These are phyloP conservation scores for Alaudala cheleensis DNA, from an alignment of 2,113 vertebrate species.

Conservation along the genomic window DNA sequence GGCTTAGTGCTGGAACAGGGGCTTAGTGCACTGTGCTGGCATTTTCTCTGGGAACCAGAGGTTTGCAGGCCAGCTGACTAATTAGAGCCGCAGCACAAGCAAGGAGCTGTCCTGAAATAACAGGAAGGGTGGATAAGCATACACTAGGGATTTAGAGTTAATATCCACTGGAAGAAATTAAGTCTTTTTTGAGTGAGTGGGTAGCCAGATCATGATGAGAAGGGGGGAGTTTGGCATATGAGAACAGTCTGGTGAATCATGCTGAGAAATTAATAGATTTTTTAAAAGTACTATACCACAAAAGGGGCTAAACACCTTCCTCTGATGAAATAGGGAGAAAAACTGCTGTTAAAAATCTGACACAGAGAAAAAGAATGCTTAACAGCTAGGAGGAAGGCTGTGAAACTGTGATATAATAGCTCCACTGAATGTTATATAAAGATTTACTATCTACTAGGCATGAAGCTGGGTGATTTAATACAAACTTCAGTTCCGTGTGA, in stretches of 20 bases:
- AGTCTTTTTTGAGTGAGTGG: neutral
- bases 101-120: neutral
- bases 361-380: neutral
- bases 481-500: neutral
- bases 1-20: neutral
- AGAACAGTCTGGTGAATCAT: neutral
- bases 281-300: neutral
- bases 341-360: neutral
- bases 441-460: slow-evolving; percentile 10
- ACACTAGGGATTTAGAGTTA: neutral
- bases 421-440: slow-evolving; percentile 14
- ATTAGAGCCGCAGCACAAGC: neutral
- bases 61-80: neutral
- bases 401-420: slow-evolving; percentile 22
- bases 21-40: neutral
- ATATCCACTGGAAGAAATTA: slow-evolving; percentile 38
- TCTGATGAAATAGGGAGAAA: neutral
- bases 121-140: neutral
- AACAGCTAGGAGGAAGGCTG: slow-evolving; percentile 13
- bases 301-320: neutral
- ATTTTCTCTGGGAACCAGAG: neutral
- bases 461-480: slow-evolving; percentile 4
- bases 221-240: neutral
- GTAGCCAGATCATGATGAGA: neutral
- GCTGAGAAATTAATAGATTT: slow-evolving; percentile 15